Evolutionary conservation across 1,140 invertebrate species (phyloP).

Genomic region (Plutomurus gul): DNA sequence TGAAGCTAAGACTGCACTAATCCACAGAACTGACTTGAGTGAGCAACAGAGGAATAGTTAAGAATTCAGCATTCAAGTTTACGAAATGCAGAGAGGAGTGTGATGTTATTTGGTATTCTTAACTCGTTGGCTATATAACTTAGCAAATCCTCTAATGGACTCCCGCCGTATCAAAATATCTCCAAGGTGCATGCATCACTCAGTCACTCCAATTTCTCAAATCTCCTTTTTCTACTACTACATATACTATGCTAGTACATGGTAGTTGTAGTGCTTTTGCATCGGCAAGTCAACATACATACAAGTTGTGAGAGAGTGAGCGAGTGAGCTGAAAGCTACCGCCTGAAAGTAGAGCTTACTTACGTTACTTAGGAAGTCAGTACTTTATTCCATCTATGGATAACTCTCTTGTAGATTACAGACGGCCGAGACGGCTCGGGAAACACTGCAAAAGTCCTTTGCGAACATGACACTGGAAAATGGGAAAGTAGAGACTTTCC

Average conservation of each 20-base stretch:
- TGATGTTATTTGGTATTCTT: conserved; percentile 41
- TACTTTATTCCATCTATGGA: neutral
- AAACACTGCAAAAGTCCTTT: neutral
- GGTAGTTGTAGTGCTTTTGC: too few species aligned
- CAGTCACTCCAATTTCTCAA: conserved; percentile 31
- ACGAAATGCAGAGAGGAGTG: neutral
- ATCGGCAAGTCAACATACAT: neutral
- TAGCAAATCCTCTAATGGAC: conserved; percentile 47
- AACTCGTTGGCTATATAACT: conserved; percentile 43
- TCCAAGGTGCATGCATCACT: conserved; percentile 35
- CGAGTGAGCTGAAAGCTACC: too few species aligned
- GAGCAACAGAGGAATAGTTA: neutral
- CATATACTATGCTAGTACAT: too few species aligned
- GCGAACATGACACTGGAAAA: neutral
- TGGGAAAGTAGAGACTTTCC: too few species aligned
- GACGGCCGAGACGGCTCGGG: neutral
- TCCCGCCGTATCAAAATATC: conserved; percentile 45
- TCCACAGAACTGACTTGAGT: conserved; percentile 8
- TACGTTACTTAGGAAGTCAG: neutral
- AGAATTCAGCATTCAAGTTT: conserved; percentile 13
- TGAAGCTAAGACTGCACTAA: neutral
- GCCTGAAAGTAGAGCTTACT: neutral
- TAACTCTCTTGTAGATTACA: neutral
- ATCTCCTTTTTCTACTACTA: neutral
- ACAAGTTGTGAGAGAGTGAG: too few species aligned